phyloP scores from a whole-genome alignment of 2,797 vertebrate species.

The Hippopotamyrus pictus region DNA sequence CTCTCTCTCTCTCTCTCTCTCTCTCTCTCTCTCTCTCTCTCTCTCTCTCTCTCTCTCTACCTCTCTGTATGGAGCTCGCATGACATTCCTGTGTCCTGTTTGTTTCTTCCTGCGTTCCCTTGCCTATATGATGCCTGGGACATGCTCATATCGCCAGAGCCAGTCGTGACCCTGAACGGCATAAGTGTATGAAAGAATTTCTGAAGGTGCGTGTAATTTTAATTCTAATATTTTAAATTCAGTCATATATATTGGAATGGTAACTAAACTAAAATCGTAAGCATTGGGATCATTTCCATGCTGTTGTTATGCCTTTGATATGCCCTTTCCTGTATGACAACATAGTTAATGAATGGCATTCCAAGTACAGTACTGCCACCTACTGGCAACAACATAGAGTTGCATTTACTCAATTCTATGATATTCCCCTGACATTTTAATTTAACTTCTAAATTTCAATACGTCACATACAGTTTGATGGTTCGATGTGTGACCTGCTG shows the following conservation, averaged over 20 bases:
- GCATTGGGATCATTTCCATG: not conserved
- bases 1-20: no score
- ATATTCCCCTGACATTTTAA: not conserved
- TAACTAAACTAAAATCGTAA: not conserved
- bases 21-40: no score
- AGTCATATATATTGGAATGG: not conserved
- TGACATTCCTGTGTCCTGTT: not conserved
- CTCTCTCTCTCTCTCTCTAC: not conserved
- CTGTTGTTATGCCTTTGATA: not conserved
- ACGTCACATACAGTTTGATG: not conserved
- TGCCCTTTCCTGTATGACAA: not conserved
- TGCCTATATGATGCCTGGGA: not conserved
- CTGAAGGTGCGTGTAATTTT: not conserved
- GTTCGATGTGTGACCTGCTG: not conserved
- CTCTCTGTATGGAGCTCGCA: not conserved
- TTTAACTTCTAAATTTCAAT: not conserved
- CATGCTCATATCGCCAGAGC: not conserved
- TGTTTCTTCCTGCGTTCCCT: not conserved
- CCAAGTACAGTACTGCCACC: slow-evolving; percentile 41
- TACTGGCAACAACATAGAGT: slow-evolving; percentile 29
- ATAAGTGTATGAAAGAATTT: not conserved
- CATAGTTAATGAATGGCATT: slow-evolving; percentile 1
- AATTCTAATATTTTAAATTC: not conserved
- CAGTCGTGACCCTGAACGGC: not conserved
- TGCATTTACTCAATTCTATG: not conserved